phyloP scores from a whole-genome alignment of 2,113 vertebrate species.

The Lagenorhynchus albirostris region DNA sequence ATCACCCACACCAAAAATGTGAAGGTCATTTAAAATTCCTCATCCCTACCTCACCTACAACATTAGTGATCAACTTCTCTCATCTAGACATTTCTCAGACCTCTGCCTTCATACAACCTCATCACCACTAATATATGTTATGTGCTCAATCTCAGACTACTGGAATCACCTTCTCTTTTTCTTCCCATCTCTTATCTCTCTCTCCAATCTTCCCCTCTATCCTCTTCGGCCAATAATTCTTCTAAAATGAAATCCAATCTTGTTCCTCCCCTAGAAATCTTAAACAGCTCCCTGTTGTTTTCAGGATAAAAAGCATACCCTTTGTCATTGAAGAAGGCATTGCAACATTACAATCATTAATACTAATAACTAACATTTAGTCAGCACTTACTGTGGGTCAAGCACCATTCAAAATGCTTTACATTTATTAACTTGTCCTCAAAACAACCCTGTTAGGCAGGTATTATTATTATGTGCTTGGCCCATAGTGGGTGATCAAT shows the following conservation, averaged over 20 bases:
- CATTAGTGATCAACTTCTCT: background rate
- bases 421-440: background rate
- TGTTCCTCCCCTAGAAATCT: conserved; percentile 2
- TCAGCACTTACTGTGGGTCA: background rate
- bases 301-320: background rate
- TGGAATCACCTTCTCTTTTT: background rate
- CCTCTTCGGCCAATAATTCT: background rate
- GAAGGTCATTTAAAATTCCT: background rate
- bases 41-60: background rate
- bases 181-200: background rate
- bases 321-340: background rate
- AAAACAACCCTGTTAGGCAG: background rate
- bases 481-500: background rate
- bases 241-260: background rate
- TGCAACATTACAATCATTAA: conserved; percentile 11
- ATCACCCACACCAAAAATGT: background rate
- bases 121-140: background rate
- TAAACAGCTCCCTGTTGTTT: background rate
- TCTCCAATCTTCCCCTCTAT: background rate
- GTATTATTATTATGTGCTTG: background rate
- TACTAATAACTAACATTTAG: background rate
- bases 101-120: background rate
- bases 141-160: background rate
- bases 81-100: background rate
- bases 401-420: background rate